Evolutionary conservation across 2,888 invertebrate species (phyloP).

Genomic region (Corythucha ciliata): DNA sequence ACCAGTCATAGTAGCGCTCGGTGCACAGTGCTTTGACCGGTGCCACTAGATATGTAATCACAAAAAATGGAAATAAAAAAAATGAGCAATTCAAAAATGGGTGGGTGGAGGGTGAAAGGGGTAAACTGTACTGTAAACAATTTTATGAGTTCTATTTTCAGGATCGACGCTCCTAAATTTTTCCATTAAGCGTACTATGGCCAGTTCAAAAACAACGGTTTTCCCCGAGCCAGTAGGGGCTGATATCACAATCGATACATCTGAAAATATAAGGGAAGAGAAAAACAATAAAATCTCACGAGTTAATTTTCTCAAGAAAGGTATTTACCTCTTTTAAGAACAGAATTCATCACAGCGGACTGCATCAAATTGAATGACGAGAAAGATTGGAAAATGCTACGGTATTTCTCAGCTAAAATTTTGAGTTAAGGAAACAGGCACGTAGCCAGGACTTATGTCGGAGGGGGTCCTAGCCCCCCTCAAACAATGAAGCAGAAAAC

Average conservation of each 20-base stretch:
- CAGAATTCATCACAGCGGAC: slow-evolving; percentile 58
- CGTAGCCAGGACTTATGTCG: too few relatives aligned
- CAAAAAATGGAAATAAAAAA: neutral
- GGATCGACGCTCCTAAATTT: slow-evolving; percentile 43
- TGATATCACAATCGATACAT: slow-evolving; percentile 61
- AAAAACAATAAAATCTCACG: neutral
- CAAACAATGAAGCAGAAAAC: too few relatives aligned
- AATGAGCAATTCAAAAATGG: neutral
- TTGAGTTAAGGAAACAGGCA: slow-evolving; percentile 32
- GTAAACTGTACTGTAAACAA: slow-evolving; percentile 57
- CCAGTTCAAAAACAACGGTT: slow-evolving; percentile 72
- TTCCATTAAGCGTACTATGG: slow-evolving; percentile 57
- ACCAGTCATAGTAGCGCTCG: slow-evolving; percentile 64
- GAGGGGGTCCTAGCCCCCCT: too few relatives aligned
- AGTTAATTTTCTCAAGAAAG: neutral
- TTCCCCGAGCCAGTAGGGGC: slow-evolving; percentile 79
- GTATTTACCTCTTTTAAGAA: slow-evolving; percentile 51
- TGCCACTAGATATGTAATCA: slow-evolving; percentile 50
- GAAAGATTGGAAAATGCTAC: slow-evolving; percentile 48
- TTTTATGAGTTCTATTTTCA: slow-evolving; percentile 47
- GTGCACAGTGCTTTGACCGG: slow-evolving; percentile 70
- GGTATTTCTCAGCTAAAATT: slow-evolving; percentile 46
- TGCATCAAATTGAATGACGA: slow-evolving; percentile 64
- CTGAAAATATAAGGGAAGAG: slow-evolving; percentile 40
- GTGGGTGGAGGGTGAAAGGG: neutral